Conservation (phyloP, 2,888 invertebrate species). For the Octonoba sinensis region DNA sequence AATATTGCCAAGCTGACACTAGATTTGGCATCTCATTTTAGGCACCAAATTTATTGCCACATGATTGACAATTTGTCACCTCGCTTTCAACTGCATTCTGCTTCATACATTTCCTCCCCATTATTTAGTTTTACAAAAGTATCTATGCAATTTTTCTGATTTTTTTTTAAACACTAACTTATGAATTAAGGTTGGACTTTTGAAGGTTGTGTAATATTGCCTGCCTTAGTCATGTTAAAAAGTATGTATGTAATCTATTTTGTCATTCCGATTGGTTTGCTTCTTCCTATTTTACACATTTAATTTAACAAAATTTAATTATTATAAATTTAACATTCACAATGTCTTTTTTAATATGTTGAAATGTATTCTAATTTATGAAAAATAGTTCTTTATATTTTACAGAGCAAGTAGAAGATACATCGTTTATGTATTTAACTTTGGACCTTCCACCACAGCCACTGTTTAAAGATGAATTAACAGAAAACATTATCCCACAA, state of each 20-base stretch:
- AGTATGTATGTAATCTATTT: background rate
- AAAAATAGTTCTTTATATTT: background rate
- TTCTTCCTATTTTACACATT: background rate
- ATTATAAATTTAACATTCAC: background rate
- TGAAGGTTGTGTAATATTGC: background rate
- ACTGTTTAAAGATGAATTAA: constrained; percentile 95
- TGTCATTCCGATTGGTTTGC: background rate
- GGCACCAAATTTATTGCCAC: too few relatives aligned
- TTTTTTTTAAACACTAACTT: too few relatives aligned
- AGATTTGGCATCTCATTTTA: too few relatives aligned
- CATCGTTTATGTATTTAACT: constrained; percentile 95
- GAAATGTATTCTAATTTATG: background rate
- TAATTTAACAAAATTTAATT: background rate
- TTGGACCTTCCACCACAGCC: constrained; percentile 98
- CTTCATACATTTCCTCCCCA: too few relatives aligned
- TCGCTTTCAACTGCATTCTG: too few relatives aligned
- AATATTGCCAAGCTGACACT: too few relatives aligned
- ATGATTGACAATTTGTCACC: too few relatives aligned
- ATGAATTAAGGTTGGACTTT: too few relatives aligned
- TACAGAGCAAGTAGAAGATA: constrained; percentile 79
- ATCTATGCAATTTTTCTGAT: too few relatives aligned
- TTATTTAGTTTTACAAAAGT: too few relatives aligned
- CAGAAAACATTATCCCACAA: constrained; percentile 99
- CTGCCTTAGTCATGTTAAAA: background rate
- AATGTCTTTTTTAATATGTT: background rate